Percentiles rank a stretch among this genome's conserved stretches.
Conservation (phyloP, 2,797 vertebrate genomes). For the Hemibagrus guttatus region DNA sequence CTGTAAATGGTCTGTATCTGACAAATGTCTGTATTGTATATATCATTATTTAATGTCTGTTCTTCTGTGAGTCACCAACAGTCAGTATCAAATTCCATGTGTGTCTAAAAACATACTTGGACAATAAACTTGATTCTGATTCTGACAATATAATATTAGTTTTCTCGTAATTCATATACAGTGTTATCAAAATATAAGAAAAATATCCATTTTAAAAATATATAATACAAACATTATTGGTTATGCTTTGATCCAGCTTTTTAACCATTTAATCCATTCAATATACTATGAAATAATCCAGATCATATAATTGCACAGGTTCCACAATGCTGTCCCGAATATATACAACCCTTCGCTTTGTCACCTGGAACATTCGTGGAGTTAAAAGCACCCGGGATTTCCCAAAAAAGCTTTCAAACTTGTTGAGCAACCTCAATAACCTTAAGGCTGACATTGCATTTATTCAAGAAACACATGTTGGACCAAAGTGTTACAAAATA, state of each 20-base stretch:
- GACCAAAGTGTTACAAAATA: conserved; percentile 2
- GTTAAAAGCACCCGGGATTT: not conserved
- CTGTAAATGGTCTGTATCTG: too few relatives aligned
- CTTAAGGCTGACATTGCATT: conserved; percentile 28
- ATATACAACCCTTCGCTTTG: not conserved
- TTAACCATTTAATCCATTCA: not conserved
- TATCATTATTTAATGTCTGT: too few relatives aligned
- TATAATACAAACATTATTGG: not conserved
- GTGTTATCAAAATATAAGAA: too few relatives aligned
- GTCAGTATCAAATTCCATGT: too few relatives aligned
- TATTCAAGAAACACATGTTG: conserved; percentile 49
- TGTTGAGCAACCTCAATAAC: not conserved
- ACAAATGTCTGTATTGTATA: too few relatives aligned
- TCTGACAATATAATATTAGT: too few relatives aligned
- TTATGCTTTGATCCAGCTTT: not conserved
- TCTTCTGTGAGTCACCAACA: too few relatives aligned
- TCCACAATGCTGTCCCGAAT: not conserved
- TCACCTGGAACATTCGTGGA: conserved; percentile 48
- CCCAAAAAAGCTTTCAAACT: not conserved
- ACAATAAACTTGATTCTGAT: too few relatives aligned
- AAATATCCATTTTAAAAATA: too few relatives aligned
- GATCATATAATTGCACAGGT: not conserved
- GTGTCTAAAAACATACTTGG: too few relatives aligned
- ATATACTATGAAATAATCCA: not conserved
- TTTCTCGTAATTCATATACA: too few relatives aligned